phyloP scores from a whole-genome alignment of 2,888 invertebrate genomes.

The Dione vanillae region DNA sequence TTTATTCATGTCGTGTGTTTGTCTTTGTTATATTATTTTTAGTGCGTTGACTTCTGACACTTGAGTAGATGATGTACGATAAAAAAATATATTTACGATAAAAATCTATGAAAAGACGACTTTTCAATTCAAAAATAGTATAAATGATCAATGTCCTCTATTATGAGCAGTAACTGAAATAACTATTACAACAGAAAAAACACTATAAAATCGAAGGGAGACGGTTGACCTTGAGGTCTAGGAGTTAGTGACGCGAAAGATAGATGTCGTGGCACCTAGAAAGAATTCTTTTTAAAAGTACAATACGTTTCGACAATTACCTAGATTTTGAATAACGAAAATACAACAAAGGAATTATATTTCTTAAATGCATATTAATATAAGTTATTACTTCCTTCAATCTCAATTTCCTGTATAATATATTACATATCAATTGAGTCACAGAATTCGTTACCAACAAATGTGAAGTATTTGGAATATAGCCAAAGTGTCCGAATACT shows the following conservation, averaged over 20 bases:
- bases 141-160: not conserved
- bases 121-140: not conserved
- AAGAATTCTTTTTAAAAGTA: no score
- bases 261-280: no score
- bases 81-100: not conserved
- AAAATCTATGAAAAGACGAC: no score
- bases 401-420: not conserved
- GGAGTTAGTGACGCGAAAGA: no score
- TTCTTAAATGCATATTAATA: no score
- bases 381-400: not conserved
- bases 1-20: conserved; percentile 61
- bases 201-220: no score
- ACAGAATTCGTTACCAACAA: not conserved
- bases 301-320: no score
- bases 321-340: no score
- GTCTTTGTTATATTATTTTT: conserved; percentile 70
- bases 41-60: conserved; percentile 69
- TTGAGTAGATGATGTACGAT: conserved; percentile 25
- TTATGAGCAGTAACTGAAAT: not conserved
- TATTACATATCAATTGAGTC: not conserved
- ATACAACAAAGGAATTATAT: no score
- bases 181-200: no score
- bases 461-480: not conserved
- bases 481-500: conserved; percentile 2
- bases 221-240: not conserved